phyloP scores from a whole-genome alignment of 2,113 vertebrate species.

The Bubo scandiacus region DNA sequence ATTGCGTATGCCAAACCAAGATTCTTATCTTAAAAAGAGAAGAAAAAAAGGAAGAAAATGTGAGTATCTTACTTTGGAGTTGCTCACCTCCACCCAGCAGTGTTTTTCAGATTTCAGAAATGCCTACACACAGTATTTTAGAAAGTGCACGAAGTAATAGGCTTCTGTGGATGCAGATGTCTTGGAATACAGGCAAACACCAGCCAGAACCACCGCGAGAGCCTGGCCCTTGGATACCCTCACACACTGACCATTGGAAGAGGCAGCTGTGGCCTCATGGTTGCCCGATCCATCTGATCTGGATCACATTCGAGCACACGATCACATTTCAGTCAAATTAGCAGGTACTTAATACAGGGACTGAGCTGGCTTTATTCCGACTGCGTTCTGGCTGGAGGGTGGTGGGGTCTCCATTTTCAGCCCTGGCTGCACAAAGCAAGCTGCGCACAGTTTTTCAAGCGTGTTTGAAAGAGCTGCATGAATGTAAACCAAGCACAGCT shows the following conservation, averaged over 20 bases:
- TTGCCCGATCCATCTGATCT: neutral
- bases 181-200: neutral
- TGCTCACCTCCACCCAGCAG: neutral
- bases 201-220: neutral
- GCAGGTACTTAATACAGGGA: neutral
- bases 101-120: neutral
- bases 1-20: neutral
- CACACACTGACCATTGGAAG: accelerated
- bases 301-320: accelerated
- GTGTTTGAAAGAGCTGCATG: neutral
- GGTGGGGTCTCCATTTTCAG: accelerated
- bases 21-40: neutral
- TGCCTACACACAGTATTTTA: neutral
- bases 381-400: neutral
- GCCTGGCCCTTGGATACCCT: neutral
- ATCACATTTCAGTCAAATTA: neutral
- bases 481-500: accelerated
- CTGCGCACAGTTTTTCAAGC: accelerated
- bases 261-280: accelerated
- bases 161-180: neutral
- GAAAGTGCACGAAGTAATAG: accelerated
- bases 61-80: neutral
- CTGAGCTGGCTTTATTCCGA: neutral
- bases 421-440: neutral
- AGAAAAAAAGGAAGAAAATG: neutral